phyloP scores from a whole-genome alignment of 2,888 invertebrate genomes.

The Drosophila recens region DNA sequence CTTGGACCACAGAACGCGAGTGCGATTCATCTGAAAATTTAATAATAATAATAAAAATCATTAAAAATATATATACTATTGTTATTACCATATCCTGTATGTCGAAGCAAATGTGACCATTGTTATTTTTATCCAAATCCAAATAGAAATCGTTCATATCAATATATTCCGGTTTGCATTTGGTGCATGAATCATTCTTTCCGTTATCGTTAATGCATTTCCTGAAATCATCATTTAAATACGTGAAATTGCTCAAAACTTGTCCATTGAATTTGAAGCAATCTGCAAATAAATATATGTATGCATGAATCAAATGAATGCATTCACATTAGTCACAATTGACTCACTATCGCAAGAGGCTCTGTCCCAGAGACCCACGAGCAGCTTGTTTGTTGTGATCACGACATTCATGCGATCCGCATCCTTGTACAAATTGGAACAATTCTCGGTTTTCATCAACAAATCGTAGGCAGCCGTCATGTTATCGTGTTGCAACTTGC shows the following conservation, averaged over 20 bases:
- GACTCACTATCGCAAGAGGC: conserved; percentile 76
- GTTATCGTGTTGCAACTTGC: neutral
- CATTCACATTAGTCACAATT: neutral
- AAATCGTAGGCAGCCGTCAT: conserved; percentile 34
- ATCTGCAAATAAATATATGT: conserved; percentile 50
- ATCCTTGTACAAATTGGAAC: conserved; percentile 66
- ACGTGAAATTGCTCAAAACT: conserved; percentile 40
- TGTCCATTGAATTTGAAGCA: conserved; percentile 55
- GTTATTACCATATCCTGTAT: conserved; percentile 70
- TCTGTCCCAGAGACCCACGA: conserved; percentile 71
- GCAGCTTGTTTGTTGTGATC: conserved; percentile 59
- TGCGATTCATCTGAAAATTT: conserved; percentile 81
- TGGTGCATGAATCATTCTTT: conserved; percentile 30
- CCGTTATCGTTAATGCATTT: conserved; percentile 28
- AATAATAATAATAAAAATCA: too few relatives aligned
- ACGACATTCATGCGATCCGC: conserved; percentile 80
- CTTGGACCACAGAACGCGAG: conserved; percentile 80
- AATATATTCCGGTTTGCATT: conserved; percentile 50
- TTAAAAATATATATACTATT: neutral
- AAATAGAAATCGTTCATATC: conserved; percentile 70
- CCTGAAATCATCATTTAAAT: conserved; percentile 5
- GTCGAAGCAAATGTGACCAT: conserved; percentile 78
- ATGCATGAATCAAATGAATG: too few relatives aligned
- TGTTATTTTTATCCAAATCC: conserved; percentile 66
- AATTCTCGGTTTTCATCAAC: conserved; percentile 49